These are phyloP conservation scores for Apomyelois bistriatella DNA, from an alignment of 2,888 invertebrate genomes.

Conservation along the genomic window DNA sequence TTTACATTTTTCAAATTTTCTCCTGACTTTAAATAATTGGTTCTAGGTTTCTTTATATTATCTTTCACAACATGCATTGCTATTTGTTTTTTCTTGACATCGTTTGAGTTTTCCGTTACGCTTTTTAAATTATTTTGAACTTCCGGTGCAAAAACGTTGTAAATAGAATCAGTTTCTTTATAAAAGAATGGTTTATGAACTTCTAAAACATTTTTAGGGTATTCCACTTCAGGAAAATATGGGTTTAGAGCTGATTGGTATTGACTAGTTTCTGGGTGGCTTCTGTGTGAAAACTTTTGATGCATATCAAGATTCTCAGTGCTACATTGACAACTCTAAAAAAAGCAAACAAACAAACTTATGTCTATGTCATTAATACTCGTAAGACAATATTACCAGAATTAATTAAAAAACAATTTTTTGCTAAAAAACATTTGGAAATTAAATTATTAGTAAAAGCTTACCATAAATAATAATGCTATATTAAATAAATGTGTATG, in stretches of 20 bases:
- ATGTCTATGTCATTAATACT: too few relatives aligned
- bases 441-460: not conserved
- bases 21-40: not conserved
- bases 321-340: not conserved
- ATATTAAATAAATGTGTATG: not conserved
- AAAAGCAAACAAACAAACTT: too few relatives aligned
- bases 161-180: conserved; percentile 28
- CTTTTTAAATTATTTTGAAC: conserved; percentile 36
- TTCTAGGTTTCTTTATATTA: not conserved
- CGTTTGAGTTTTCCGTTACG: not conserved
- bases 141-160: conserved; percentile 46
- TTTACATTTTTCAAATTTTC: not conserved
- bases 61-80: not conserved
- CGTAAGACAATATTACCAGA: too few relatives aligned
- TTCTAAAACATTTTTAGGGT: conserved; percentile 42
- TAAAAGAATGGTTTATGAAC: conserved; percentile 48
- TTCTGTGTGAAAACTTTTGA: not conserved
- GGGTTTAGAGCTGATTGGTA: conserved; percentile 21
- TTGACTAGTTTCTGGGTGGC: not conserved
- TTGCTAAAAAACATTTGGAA: too few relatives aligned
- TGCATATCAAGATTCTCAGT: not conserved
- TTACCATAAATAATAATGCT: not conserved
- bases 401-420: too few relatives aligned
- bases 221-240: conserved; percentile 43
- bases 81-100: not conserved